A percentile compares a stretch with the other conserved stretches of the same genome.
These are phyloP conservation scores for Acleris holmiana DNA, from an alignment of 2,888 invertebrate genomes.

Conservation along the genomic window DNA sequence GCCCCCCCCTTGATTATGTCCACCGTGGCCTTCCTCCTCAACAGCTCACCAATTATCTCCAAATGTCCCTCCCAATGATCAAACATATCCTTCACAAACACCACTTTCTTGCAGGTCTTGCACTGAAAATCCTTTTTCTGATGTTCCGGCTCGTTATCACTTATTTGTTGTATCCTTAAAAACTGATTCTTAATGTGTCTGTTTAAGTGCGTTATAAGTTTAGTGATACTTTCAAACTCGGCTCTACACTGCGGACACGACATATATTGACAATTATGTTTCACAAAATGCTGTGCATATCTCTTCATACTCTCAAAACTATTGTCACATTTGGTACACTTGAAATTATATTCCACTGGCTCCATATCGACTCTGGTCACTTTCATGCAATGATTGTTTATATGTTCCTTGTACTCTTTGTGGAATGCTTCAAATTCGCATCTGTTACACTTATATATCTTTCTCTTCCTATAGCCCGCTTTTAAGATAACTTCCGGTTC, in stretches of 20 bases:
- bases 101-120: constrained; percentile 36
- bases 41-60: constrained; percentile 9
- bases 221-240: rapidly evolving
- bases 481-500: constrained; percentile 28
- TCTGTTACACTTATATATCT: constrained; percentile 41
- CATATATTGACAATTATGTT: constrained; percentile 39
- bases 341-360: constrained; percentile 7
- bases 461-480: constrained; percentile 19
- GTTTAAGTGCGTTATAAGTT: constrained; percentile 42
- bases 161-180: constrained; percentile 36
- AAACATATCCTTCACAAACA: constrained; percentile 42
- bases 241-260: constrained; percentile 51
- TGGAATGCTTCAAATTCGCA: constrained; percentile 42
- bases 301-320: constrained; percentile 33
- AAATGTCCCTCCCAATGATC: constrained; percentile 59
- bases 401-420: constrained; percentile 41
- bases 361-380: not conserved
- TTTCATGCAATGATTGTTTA: not conserved
- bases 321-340: constrained; percentile 47
- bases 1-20: not conserved
- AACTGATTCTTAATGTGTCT: constrained; percentile 47
- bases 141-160: not conserved
- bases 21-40: not conserved
- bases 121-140: constrained; percentile 45
- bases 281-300: constrained; percentile 49